Percentiles rank a stretch among this genome's conserved stretches.
Evolutionary conservation across 2,113 vertebrate genomes (phyloP).

Genomic region (Perca fluviatilis): DNA sequence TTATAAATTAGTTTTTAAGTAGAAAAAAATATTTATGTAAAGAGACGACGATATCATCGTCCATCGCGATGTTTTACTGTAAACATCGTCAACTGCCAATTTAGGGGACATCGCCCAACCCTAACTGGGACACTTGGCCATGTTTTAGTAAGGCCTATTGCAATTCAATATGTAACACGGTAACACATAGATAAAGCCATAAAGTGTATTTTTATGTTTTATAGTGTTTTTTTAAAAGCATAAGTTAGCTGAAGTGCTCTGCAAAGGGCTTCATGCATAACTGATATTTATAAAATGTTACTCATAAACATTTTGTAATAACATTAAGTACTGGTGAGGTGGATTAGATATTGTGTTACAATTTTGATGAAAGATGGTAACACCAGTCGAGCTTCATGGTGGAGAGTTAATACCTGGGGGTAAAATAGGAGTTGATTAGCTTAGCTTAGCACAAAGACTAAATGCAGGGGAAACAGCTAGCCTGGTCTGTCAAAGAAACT

Average conservation of each 20-base stretch:
- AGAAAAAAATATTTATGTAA: too few species aligned
- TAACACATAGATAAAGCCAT: background rate
- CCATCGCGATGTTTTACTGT: too few species aligned
- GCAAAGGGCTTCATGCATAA: background rate
- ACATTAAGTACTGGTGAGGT: background rate
- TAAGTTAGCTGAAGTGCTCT: background rate
- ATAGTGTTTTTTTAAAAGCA: constrained; percentile 9
- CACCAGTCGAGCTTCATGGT: background rate
- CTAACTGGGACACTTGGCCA: background rate
- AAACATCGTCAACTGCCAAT: too few species aligned
- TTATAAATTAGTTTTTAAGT: too few species aligned
- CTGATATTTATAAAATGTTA: background rate
- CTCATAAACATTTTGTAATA: background rate
- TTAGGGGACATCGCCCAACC: too few species aligned
- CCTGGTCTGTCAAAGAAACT: too few species aligned
- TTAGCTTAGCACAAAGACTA: background rate
- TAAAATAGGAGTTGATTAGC: background rate
- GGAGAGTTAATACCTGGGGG: too few species aligned
- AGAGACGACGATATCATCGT: too few species aligned
- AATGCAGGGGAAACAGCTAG: background rate
- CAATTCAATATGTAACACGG: background rate
- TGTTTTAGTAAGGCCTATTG: background rate
- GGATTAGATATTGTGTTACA: background rate
- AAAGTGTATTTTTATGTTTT: background rate
- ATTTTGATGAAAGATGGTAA: background rate